Conservation (phyloP, 2,888 invertebrate genomes). For the Pteria penguin region DNA sequence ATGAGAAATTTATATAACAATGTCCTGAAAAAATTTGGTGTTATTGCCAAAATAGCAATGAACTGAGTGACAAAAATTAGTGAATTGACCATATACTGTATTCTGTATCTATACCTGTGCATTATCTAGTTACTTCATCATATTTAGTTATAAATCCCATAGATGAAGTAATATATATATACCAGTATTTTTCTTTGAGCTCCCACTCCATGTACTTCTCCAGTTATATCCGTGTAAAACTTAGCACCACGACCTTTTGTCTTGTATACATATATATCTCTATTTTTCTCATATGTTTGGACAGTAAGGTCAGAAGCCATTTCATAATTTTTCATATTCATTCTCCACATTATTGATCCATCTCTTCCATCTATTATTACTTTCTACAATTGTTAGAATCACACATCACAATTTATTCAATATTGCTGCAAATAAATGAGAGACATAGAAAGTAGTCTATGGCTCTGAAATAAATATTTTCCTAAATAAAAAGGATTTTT, state of each 20-base stretch:
- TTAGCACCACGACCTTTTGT: conserved; percentile 53
- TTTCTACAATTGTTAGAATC: conserved; percentile 51
- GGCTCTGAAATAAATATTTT: not conserved
- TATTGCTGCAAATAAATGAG: not conserved
- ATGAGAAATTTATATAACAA: too few species aligned
- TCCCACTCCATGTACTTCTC: conserved; percentile 22
- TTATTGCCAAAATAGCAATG: too few species aligned
- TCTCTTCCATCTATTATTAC: conserved; percentile 71
- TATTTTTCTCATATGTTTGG: conserved; percentile 56
- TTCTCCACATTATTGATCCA: conserved; percentile 67
- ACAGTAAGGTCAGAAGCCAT: conserved; percentile 71
- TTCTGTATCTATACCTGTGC: too few species aligned
- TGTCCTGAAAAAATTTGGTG: too few species aligned
- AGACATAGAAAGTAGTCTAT: too few species aligned
- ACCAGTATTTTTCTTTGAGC: conserved; percentile 27
- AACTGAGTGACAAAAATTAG: too few species aligned
- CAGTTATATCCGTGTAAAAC: conserved; percentile 9
- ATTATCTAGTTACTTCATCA: too few species aligned
- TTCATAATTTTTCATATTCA: conserved; percentile 56
- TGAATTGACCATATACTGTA: too few species aligned
- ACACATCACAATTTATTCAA: not conserved
- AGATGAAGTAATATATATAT: too few species aligned
- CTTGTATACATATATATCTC: conserved; percentile 70
- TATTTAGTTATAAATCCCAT: too few species aligned
- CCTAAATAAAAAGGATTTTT: not conserved